Evolutionary conservation across 2,888 invertebrate species (phyloP), one percentile per base, ranked within the genome.

Genomic region (Hyposoter dolosus): DNA sequence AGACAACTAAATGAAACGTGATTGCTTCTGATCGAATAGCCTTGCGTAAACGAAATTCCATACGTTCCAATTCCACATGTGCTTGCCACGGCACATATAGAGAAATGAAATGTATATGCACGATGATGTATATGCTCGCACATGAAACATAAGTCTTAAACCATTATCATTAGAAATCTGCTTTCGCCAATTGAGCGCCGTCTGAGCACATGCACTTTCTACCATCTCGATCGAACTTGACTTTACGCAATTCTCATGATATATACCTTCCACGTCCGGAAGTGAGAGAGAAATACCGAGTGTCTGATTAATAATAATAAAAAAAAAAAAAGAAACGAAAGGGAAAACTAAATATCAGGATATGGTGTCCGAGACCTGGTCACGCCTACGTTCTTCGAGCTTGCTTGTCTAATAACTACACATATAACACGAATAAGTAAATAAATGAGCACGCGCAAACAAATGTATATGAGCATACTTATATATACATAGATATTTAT

Each of bases 191-290:
- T 19, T 84, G 43, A 47, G 69, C 69, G 53, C 79, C 50, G 35
- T 75, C 63, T 35, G 75, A 28, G 72, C 71, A 82, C 40, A 68
- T 80, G 65, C 68, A 90, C 89, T 90, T 90, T 90, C 89, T 89
- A 90, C 82, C 32, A 79, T 84, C 87, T 80, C 81, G 79, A 84
- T 88, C 82, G 88, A 90, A 88, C 88, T 90, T 88, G 89, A 90
- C 88, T 90, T 89, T 89, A 89, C 84, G 84, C 85, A 84, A 88
- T 86, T 74, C 47, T 81, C 63, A 77, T 83, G 69, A 86, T 78
- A 77, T 7, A 3, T 40, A 83, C 28, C 75, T 50, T 75, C 28
- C 74, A 76, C 60, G 65, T 63, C 83, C 83, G 76, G 66, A 56
- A 68, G 50, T 43, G 23, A 81, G 56, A 53, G 72, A n/a, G 32